Base-by-base conservation (phyloP, 2,113 vertebrate species). In the Oryzias melastigma region DNA sequence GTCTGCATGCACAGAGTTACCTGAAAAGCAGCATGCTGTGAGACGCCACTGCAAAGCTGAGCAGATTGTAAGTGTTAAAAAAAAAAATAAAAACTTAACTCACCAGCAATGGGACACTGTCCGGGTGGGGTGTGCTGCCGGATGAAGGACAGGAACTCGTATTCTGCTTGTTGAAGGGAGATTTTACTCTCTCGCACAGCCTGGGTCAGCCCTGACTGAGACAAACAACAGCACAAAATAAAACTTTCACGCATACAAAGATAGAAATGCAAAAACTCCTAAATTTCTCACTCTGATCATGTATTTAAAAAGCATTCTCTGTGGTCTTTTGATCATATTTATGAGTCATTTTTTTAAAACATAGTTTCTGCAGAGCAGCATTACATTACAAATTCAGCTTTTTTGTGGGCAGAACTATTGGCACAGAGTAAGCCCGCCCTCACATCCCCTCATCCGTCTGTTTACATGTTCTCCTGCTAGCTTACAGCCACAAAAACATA, bases 101-200 rank as follows among this genome's bases (percentile, higher is more conserved):
- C 86, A 98, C 97, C 97, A 83, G 97, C 97, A 0, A 99, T 93
- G 0, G 97, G 97, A 85, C 97, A 98, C 65, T 96, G 92, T 27
- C 95, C 95, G 0, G 97, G 95, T 0, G 95, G 95, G 0, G 95
- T 98, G 89, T 98, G 95, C 71, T 96, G 94, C 3, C 95, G 90
- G 61, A 99, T 70, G 14, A 99, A 99, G 55, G 97, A 98, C 75
- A 99, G 93, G 71, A 99, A 98, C 82, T 98, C 96, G 0, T 96
- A 95, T 80, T 99, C 96, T 0, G 97, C 97, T 70, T 96, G 95
- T 85, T 95, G 93, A 81, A 98, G 58, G 0, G 91, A 91, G 65
- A 96, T 91, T 25, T 90, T 93, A 15, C 97, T 99, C 85, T 96
- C 92, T 80, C 91, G 91, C 46, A 99, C 97, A 0, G 95, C 96